These are phyloP conservation scores for Agriopis leucophaearia DNA, from an alignment of 2,888 invertebrate genomes.

Conservation along the genomic window DNA sequence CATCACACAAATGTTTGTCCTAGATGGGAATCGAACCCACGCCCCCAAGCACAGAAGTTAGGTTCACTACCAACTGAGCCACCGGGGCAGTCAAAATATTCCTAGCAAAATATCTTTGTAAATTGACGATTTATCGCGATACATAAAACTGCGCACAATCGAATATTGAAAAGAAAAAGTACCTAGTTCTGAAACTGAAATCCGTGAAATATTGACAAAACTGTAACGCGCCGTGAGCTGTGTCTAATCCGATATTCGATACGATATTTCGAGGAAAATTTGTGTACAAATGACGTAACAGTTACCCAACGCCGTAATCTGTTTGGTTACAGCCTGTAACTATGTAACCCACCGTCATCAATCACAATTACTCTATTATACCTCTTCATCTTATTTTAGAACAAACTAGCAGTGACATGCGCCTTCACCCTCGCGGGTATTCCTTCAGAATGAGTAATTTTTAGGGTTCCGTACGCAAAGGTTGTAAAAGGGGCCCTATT, in stretches of 20 bases:
- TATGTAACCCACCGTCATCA: constrained; percentile 18
- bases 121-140: too few species aligned
- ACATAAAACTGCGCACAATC: too few species aligned
- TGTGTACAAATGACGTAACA: constrained; percentile 19
- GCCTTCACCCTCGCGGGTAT: too few species aligned
- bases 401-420: background rate
- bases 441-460: too few species aligned
- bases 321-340: constrained; percentile 27
- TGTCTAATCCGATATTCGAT: constrained; percentile 28
- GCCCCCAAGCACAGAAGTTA: too few species aligned
- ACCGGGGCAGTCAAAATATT: too few species aligned
- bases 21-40: too few species aligned
- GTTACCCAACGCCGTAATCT: constrained; percentile 30
- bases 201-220: constrained; percentile 9
- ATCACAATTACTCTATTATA: constrained; percentile 17
- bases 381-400: background rate
- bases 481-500: too few species aligned
- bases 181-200: background rate
- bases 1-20: too few species aligned
- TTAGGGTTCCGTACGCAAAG: too few species aligned
- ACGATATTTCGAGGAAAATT: constrained; percentile 29
- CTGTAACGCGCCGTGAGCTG: constrained; percentile 17
- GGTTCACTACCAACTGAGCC: too few species aligned
- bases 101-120: too few species aligned
- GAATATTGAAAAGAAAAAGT: background rate